Base-by-base conservation (phyloP, 2,888 invertebrate genomes). In the Lordiphosa fenestrarum region DNA sequence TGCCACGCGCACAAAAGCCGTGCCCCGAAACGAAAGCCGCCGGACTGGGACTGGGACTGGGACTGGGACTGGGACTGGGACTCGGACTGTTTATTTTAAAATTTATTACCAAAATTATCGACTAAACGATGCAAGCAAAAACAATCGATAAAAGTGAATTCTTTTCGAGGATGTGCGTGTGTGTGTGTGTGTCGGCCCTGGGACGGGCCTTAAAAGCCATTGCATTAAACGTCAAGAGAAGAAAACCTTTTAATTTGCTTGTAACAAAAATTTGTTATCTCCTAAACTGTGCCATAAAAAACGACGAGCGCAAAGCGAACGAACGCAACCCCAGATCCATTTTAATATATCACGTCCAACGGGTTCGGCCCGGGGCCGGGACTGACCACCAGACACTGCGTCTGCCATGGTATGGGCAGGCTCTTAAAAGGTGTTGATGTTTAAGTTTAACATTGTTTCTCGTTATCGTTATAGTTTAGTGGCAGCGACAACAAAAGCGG, bases 231-330 rank as follows among this genome's bases (percentile, higher is more conserved):
- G 77, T 74, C 77, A 71, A 80, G 72, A 75, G 57, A 66, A 59
- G 33, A 81, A 87, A 87, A 87, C 87, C 87, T 87, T 87, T 87
- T 87, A 86, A 86, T 86, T 87, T 86, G 82, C 86, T 85, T 87
- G 85, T 86, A 86, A 84, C 75, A 86, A 78, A 86, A 87, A 85
- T 76, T 86, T 86, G 83, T 86, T 84, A 86, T 85, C 87, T 84
- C 81, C 84, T 86, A 86, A 85, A 86, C 83, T 87, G 82, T 84
- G 73, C 81, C 78, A 86, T 86, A 84, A 87, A 84, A 74, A 85
- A 82, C 75, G 77, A 73, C 73, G 78, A 77, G 67, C 71, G 61
- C 59, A 75, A 73, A 67, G 74, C 66, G 70, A 46, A 40, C 58
- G 46, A 52, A 47, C 54, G 55, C 62, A 57, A 70, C 50, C 67